Conservation (phyloP, 2,797 vertebrate genomes). For the Oreortyx pictus region DNA sequence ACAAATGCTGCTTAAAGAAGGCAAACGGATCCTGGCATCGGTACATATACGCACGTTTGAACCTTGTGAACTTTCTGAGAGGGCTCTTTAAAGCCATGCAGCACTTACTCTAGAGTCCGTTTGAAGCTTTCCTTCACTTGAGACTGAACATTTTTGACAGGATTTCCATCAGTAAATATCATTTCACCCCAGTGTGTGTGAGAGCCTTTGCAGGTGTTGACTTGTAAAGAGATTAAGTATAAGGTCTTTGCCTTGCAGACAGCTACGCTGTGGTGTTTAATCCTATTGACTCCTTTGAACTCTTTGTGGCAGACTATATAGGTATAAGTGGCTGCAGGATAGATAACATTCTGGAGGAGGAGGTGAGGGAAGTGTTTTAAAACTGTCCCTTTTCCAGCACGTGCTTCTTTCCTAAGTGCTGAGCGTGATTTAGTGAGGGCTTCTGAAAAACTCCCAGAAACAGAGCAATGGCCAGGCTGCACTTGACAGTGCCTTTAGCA, state of each 20-base stretch:
- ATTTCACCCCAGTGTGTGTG: neutral
- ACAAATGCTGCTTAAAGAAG: neutral
- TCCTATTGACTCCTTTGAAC: slow-evolving; percentile 34
- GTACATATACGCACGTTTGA: fast-evolving
- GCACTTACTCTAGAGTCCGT: neutral
- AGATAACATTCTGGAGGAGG: neutral
- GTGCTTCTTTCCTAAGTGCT: neutral
- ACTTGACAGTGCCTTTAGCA: neutral
- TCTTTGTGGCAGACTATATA: neutral
- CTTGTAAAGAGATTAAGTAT: slow-evolving; percentile 48
- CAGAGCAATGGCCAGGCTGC: neutral
- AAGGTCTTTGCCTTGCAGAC: slow-evolving; percentile 23
- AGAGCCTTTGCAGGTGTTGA: slow-evolving; percentile 36
- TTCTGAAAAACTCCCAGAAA: neutral
- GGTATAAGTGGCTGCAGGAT: neutral
- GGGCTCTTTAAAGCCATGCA: neutral
- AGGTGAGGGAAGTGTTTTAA: neutral
- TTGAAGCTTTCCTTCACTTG: neutral
- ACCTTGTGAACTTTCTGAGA: neutral
- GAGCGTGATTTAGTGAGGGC: neutral
- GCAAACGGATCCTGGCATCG: neutral
- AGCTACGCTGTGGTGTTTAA: slow-evolving; percentile 39
- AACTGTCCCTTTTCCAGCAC: neutral
- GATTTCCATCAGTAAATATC: slow-evolving; percentile 1
- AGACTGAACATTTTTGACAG: neutral